Base-by-base conservation (phyloP, 1,140 invertebrate species). In the Cataglyphis hispanica region DNA sequence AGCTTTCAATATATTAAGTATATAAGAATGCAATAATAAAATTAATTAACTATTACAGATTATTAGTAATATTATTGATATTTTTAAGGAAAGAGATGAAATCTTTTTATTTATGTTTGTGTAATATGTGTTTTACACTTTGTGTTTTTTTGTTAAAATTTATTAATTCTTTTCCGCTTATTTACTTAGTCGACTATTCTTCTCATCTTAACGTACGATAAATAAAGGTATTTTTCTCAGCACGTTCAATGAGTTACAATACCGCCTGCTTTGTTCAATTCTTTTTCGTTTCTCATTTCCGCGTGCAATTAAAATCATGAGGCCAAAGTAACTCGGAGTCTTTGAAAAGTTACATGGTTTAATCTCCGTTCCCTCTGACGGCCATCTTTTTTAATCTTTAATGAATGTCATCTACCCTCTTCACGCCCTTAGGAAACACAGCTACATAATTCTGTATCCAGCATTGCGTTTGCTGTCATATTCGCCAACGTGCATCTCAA, bases 361-460 rank as follows among this genome's bases (percentile, higher is more conserved):
- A 81, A 85, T 85, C 76, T 85, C 61, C 74, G 74, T 46, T 83
- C 27, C 6, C 53, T 86, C 69, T 86, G n/a, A 72, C 64, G 40
- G 22, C 58, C 43, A 72, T 86, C 56, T 83, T 86, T 85, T 70
- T 86, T 64, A 86, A 86, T 83, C 53, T 84, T 83, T 74, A 84
- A 86, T 56, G 63, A 66, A 83, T 83, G 40, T 72, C 58, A 85
- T 80, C 75, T 67, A 66, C 31, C 16, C 50, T 84, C 31, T 77
- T 84, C 74, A 64, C 61, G 72, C 43, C n/a, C 67, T 46, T 72
- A 83, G 53, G 27, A 74, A 67, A 83, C 25, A 60, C 37, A 83
- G 19, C n/a, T 72, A 56, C 37, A 74, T 83, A 83, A 60, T 74
- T 83, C 4, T 46, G 50, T 34, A 74, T 72, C 37, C 37, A 43